These are phyloP conservation scores for Drosophila melanocephala DNA, from an alignment of 2,888 invertebrate genomes.

Conservation along the genomic window DNA sequence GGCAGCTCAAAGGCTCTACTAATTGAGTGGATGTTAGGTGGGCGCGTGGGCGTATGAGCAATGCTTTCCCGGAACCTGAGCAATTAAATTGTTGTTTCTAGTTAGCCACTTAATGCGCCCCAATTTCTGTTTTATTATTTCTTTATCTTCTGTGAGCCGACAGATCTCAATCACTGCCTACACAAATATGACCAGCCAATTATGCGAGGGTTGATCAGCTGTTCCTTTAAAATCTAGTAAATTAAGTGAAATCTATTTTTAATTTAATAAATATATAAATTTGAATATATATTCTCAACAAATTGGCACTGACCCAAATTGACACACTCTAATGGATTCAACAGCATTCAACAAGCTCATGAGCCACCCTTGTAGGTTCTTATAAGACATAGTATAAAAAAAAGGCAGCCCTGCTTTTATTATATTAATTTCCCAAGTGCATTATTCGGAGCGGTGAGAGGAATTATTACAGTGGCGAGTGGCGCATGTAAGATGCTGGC, in stretches of 20 bases:
- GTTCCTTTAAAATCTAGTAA: neutral
- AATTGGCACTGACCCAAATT: neutral
- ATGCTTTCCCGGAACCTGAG: slow-evolving; percentile 21
- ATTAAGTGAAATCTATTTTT: slow-evolving; percentile 2
- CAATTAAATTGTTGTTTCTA: slow-evolving; percentile 65
- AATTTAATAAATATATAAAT: neutral
- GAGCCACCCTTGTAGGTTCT: neutral
- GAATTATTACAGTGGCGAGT: slow-evolving; percentile 22
- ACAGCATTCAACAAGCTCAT: neutral
- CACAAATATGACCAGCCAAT: neutral
- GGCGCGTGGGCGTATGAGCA: slow-evolving; percentile 46
- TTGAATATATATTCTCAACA: neutral
- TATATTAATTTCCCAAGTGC: slow-evolving; percentile 73
- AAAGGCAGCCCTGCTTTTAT: slow-evolving; percentile 5
- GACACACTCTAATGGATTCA: neutral
- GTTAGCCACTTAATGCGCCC: slow-evolving; percentile 39
- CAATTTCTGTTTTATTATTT: neutral
- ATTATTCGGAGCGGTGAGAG: slow-evolving; percentile 35
- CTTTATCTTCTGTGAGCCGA: neutral
- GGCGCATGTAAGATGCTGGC: slow-evolving; percentile 9
- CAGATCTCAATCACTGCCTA: slow-evolving; percentile 12
- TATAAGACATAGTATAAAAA: slow-evolving; percentile 18
- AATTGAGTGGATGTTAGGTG: slow-evolving; percentile 48
- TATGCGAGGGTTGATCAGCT: neutral
- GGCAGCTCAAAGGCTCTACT: slow-evolving; percentile 48